Conservation (phyloP, 1,140 invertebrate species). For the Apis cerana region DNA sequence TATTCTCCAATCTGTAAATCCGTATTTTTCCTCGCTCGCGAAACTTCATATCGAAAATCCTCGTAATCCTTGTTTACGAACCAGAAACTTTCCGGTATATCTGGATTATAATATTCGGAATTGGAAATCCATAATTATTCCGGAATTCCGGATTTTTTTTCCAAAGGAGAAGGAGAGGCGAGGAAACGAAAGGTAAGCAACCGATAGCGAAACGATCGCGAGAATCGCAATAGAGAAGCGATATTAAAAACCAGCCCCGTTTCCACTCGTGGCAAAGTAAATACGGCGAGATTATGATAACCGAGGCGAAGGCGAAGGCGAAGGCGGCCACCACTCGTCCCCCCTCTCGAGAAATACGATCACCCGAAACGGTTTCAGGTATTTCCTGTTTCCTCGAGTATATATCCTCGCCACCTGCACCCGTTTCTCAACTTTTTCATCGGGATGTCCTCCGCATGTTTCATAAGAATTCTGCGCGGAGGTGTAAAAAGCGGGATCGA, state of each 20-base stretch:
- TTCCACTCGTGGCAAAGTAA: conserved; percentile 26
- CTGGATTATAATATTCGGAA: too few relatives aligned
- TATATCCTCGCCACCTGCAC: conserved; percentile 68
- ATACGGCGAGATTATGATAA: neutral
- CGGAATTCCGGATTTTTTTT: too few relatives aligned
- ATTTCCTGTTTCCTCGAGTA: conserved; percentile 61
- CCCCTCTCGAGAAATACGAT: conserved; percentile 60
- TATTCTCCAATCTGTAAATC: too few relatives aligned
- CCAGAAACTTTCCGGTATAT: too few relatives aligned
- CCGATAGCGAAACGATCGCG: neutral
- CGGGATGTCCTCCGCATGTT: conserved; percentile 65
- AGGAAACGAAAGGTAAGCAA: too few relatives aligned
- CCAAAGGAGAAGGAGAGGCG: too few relatives aligned
- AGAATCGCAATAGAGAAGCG: neutral
- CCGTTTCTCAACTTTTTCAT: conserved; percentile 69
- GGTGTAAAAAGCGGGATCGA: conserved; percentile 63
- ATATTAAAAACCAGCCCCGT: conserved; percentile 55
- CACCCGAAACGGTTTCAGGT: conserved; percentile 60
- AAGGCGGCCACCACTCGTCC: conserved; percentile 20
- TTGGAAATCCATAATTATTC: too few relatives aligned
- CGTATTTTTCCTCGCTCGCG: too few relatives aligned
- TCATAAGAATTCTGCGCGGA: conserved; percentile 62
- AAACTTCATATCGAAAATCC: too few relatives aligned
- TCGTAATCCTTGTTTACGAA: too few relatives aligned
- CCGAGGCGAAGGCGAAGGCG: neutral